Evolutionary conservation across 2,888 invertebrate genomes (phyloP).

Genomic region (Eudasyphora cyanicolor): DNA sequence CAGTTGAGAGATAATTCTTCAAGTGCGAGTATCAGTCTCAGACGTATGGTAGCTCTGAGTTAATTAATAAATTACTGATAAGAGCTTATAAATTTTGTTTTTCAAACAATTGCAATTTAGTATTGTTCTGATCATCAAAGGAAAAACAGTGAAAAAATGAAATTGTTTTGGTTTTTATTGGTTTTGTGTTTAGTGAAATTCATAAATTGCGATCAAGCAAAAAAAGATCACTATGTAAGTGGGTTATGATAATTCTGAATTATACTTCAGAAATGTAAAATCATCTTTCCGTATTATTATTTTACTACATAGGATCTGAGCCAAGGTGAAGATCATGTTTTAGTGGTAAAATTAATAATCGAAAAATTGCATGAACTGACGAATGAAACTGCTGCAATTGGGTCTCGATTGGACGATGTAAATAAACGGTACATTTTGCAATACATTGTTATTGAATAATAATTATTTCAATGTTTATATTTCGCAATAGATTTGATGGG

Average conservation of each 20-base stretch:
- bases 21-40: neutral
- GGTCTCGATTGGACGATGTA: too few relatives aligned
- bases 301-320: neutral
- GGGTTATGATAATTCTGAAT: too few relatives aligned
- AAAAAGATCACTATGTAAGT: slow-evolving; percentile 1
- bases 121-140: neutral
- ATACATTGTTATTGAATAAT: neutral
- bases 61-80: too few relatives aligned
- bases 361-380: neutral
- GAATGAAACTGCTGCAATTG: neutral
- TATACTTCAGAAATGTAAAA: neutral
- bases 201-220: neutral
- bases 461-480: neutral
- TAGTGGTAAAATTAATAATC: neutral
- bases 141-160: neutral
- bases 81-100: neutral
- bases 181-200: neutral
- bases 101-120: neutral
- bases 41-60: too few relatives aligned
- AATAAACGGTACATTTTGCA: neutral
- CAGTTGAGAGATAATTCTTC: neutral
- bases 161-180: neutral
- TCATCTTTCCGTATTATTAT: neutral
- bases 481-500: neutral
- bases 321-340: neutral